These are phyloP conservation scores for Sturnus vulgaris DNA, from an alignment of 2,113 vertebrate genomes.

Conservation along the genomic window DNA sequence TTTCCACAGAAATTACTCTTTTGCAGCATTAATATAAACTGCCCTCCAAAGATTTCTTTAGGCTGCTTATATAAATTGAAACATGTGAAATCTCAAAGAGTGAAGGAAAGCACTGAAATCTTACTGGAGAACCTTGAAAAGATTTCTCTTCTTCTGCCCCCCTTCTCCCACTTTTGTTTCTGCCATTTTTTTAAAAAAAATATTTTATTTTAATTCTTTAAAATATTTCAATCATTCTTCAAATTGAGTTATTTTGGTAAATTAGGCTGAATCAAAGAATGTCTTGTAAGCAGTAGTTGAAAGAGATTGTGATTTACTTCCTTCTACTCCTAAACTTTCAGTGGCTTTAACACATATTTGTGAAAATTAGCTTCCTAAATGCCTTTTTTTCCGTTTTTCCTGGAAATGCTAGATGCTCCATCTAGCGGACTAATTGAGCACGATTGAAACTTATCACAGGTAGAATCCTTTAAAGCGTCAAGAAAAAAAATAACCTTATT, in stretches of 20 bases:
- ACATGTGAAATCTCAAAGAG: neutral
- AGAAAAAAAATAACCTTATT: neutral
- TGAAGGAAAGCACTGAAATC: neutral
- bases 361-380: neutral
- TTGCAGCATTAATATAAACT: neutral
- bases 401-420: conserved; percentile 68
- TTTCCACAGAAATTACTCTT: neutral
- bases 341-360: neutral
- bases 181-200: neutral
- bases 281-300: neutral
- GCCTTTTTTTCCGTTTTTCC: neutral
- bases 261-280: neutral
- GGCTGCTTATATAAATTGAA: neutral
- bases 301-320: neutral
- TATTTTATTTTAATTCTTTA: too few relatives aligned
- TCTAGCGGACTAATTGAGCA: conserved; percentile 67
- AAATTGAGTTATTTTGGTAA: neutral
- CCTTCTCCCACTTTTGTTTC: neutral
- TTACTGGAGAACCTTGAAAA: neutral
- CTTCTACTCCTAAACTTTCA: neutral
- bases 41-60: neutral
- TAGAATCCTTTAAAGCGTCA: neutral
- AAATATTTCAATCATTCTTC: neutral
- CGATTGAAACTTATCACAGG: neutral
- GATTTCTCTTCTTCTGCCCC: neutral